Base-by-base conservation (phyloP, 2,797 vertebrate genomes). In the Morus bassanus region DNA sequence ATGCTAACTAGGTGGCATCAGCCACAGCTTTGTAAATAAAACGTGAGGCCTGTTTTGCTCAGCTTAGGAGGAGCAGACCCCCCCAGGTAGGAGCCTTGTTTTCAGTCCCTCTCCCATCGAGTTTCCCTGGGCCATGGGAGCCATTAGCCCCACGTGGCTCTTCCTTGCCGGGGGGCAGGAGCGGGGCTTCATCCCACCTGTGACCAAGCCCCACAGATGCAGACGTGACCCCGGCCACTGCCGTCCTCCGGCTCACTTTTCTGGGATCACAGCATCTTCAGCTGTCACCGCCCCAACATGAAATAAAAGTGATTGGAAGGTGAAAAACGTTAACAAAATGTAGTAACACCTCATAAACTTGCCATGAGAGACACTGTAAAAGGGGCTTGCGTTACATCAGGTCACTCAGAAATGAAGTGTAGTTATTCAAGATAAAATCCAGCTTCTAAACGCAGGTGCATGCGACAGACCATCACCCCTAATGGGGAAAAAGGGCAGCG, bases 1-100 rank as follows among this genome's bases (percentile, higher is more conserved):
- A 91, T 84, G 78, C 85, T 95, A 94, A 96, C 45, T 64, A 94
- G 83, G 79, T 65, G 85, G 74, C 88, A 91, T 86, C 93, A 84
- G 69, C 85, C 69, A 25, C 5, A 4, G 25, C 65, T 57, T 25
- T 46, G 50, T 54, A 89, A 87, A 89, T 65, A 73, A 60, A 90
- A 54, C 0, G 7, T 11, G 76, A 82, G 67, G 11, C 53, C 19
- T 3, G 0, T 72, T 78, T 37, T 17, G 30, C 63, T 45, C 46
- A 2, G 41, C 21, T n/a, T 11, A 3, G 48, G 85, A 73, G 59
- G 72, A 46, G 45, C 65, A 39, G 82, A 41, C 21, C 22, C 21
- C 22, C 45, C 35, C 56, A 15, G 50, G 61, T 30, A 33, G 50
- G 12, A 50, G 18, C 51, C 50, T 2, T 4, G 33, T 10, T 25